Conservation (phyloP, 1,140 invertebrate species). For the Pygmarrhopalites habei region DNA sequence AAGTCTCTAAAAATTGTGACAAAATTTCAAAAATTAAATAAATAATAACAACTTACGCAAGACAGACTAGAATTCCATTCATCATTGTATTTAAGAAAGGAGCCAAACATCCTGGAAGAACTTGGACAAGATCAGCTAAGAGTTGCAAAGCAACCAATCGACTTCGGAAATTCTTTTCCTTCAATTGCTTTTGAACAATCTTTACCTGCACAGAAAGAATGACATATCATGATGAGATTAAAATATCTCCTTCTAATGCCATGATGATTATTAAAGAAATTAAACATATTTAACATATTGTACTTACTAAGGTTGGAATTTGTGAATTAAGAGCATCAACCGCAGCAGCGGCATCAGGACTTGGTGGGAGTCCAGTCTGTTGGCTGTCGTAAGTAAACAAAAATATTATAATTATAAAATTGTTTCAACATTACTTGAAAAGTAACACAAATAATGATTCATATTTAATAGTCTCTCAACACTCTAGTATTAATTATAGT, state of each 20-base stretch:
- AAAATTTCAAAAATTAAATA: not conserved
- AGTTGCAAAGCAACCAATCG: conserved; percentile 85
- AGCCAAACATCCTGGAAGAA: conserved; percentile 56
- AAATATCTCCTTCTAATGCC: not conserved
- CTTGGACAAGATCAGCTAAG: conserved; percentile 80
- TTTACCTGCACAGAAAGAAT: conserved; percentile 52
- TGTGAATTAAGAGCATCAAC: conserved; percentile 31
- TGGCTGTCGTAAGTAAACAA: no score
- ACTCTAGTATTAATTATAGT: no score
- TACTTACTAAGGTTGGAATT: conserved; percentile 33
- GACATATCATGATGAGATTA: not conserved
- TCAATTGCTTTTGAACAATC: conserved; percentile 81
- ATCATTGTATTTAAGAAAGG: conserved; percentile 33
- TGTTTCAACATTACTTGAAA: no score
- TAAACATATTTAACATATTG: not conserved
- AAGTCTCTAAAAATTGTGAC: not conserved
- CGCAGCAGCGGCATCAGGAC: conserved; percentile 24
- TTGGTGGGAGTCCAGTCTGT: conserved; percentile 39
- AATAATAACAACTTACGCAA: conserved; percentile 39
- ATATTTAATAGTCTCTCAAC: no score
- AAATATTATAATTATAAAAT: no score
- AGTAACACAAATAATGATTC: no score
- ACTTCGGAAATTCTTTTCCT: conserved; percentile 88
- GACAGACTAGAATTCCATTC: conserved; percentile 33
- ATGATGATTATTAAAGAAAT: not conserved